Conservation (phyloP, 2,888 invertebrate genomes). For the Amblyjoppa fuscipennis region DNA sequence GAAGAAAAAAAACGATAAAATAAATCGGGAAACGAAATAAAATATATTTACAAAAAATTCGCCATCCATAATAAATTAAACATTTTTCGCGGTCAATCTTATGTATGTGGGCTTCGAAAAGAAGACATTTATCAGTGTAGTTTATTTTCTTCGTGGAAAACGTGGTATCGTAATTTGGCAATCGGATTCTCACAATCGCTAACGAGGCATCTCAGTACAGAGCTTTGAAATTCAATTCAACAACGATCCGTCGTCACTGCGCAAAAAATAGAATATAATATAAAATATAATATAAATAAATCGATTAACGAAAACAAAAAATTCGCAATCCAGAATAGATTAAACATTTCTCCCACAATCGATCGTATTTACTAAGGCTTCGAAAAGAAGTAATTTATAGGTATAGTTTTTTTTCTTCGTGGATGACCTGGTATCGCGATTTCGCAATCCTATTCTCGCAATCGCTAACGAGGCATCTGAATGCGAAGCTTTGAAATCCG, state of each 20-base stretch:
- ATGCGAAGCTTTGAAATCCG: too few species aligned
- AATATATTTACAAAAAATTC: too few species aligned
- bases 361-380: neutral
- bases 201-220: constrained; percentile 22
- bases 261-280: neutral
- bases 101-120: too few species aligned
- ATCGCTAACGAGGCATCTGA: constrained; percentile 42
- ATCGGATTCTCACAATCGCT: constrained; percentile 21
- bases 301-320: neutral
- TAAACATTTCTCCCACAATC: too few species aligned
- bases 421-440: constrained; percentile 52
- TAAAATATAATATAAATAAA: neutral
- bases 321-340: too few species aligned
- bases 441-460: constrained; percentile 4
- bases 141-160: neutral
- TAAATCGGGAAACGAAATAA: too few species aligned
- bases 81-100: neutral
- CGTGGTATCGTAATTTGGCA: constrained; percentile 17
- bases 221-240: too few species aligned
- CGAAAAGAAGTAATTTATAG: too few species aligned
- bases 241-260: neutral
- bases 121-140: too few species aligned
- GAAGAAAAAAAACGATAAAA: too few species aligned
- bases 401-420: too few species aligned
- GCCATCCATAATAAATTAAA: too few species aligned